phyloP scores from a whole-genome alignment of 2,113 vertebrate genomes.

The Eurypyga helias region DNA sequence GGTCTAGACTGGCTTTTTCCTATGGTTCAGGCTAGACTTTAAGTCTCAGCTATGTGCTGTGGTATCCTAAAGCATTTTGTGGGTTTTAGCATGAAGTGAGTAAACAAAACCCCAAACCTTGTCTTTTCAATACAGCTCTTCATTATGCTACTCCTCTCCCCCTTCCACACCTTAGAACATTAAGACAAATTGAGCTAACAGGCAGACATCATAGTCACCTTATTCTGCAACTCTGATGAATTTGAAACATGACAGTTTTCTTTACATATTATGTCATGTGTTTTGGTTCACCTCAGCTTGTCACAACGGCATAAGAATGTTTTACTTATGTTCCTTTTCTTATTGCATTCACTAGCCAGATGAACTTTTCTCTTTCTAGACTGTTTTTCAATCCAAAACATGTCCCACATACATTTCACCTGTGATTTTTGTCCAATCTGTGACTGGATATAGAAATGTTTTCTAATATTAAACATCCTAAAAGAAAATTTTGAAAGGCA shows the following conservation, averaged over 20 bases:
- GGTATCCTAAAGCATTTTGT: background rate
- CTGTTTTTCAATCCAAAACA: background rate
- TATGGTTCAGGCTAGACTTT: background rate
- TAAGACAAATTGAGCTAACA: background rate
- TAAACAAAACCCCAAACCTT: background rate
- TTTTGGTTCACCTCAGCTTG: background rate
- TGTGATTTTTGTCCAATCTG: background rate
- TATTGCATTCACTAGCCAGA: background rate
- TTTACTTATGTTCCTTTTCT: background rate
- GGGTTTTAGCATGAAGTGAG: background rate
- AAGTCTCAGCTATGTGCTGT: background rate
- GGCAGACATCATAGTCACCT: background rate
- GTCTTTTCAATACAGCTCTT: background rate
- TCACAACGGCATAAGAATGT: background rate
- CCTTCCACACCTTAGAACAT: background rate
- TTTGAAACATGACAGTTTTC: background rate
- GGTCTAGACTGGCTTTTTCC: background rate
- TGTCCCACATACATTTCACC: background rate
- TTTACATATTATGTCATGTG: background rate
- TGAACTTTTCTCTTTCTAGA: background rate
- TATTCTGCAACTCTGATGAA: background rate
- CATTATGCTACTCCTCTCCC: background rate
- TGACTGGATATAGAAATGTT: background rate
- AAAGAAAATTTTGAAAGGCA: background rate
- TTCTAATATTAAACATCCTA: background rate